phyloP scores from a whole-genome alignment of 2,888 invertebrate genomes.

The Vannuccia rotundouncinata region DNA sequence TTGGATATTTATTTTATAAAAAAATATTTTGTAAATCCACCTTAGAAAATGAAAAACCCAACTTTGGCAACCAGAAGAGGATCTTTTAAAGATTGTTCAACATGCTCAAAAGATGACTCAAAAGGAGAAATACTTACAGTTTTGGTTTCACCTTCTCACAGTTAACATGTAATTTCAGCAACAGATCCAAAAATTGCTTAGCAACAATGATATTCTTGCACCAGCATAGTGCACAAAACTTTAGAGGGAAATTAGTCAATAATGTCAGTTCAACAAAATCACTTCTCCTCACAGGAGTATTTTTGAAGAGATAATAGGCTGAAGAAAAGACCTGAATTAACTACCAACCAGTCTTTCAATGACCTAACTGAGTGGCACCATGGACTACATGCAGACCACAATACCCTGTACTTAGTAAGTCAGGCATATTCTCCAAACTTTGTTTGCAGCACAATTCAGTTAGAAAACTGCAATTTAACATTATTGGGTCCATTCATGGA shows the following conservation, averaged over 20 bases:
- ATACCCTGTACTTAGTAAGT: background rate
- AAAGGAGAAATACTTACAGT: too few relatives aligned
- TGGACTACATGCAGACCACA: conserved; percentile 19
- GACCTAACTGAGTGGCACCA: background rate
- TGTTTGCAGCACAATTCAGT: too few relatives aligned
- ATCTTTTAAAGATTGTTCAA: conserved; percentile 16
- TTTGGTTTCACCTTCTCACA: conserved; percentile 14
- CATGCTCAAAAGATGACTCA: background rate
- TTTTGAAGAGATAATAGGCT: conserved; percentile 34
- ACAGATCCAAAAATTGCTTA: background rate
- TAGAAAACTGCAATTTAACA: background rate
- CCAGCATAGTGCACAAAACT: conserved; percentile 33
- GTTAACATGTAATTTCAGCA: background rate
- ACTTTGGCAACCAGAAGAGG: background rate
- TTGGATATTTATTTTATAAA: too few relatives aligned
- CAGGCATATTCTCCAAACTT: background rate
- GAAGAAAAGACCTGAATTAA: conserved; percentile 20
- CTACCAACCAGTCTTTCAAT: conserved; percentile 10
- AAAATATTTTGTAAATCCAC: too few relatives aligned
- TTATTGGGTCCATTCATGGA: conserved; percentile 10
- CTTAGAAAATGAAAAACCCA: background rate
- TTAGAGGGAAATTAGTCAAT: too few relatives aligned
- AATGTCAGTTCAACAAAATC: conserved; percentile 24
- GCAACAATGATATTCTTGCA: conserved; percentile 31
- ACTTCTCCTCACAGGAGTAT: conserved; percentile 30